Evolutionary conservation across 2,113 vertebrate species (phyloP).

Genomic region (Nannospalax galili): DNA sequence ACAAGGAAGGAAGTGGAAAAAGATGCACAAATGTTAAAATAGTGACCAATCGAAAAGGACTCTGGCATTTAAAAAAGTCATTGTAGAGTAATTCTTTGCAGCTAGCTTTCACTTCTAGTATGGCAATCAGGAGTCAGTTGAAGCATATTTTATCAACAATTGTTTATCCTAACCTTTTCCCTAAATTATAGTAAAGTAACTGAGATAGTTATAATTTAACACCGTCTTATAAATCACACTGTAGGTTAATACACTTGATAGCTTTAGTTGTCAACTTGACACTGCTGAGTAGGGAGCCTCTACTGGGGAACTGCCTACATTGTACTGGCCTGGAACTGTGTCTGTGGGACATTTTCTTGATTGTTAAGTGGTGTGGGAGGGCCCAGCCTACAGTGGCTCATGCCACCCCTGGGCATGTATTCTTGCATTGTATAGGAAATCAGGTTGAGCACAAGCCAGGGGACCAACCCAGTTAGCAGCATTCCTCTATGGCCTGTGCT

Average conservation of each 20-base stretch:
- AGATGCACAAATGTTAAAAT: conserved; percentile 9
- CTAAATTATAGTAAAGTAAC: not conserved
- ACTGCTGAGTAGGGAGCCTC: no score
- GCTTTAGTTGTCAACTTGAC: not conserved
- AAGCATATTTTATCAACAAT: not conserved
- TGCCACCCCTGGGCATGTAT: no score
- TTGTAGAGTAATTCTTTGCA: not conserved
- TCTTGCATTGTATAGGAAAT: no score
- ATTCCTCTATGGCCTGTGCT: no score
- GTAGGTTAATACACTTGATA: not conserved
- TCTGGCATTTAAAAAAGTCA: not conserved
- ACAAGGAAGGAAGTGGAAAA: conserved; percentile 46
- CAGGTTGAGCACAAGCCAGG: no score
- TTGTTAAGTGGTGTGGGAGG: no score
- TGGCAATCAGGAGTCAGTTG: not conserved
- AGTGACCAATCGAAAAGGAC: conserved; percentile 35
- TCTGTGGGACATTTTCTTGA: no score
- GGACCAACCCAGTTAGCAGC: no score
- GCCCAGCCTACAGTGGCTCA: no score
- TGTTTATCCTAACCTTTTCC: not conserved
- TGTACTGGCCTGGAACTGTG: no score
- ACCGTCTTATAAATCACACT: not conserved
- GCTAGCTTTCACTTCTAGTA: conserved; percentile 5
- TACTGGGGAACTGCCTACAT: no score
- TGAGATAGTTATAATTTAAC: not conserved